These are phyloP conservation scores for Cheirogaleus major DNA, from an alignment of 2,797 vertebrate genomes.

Conservation along the genomic window DNA sequence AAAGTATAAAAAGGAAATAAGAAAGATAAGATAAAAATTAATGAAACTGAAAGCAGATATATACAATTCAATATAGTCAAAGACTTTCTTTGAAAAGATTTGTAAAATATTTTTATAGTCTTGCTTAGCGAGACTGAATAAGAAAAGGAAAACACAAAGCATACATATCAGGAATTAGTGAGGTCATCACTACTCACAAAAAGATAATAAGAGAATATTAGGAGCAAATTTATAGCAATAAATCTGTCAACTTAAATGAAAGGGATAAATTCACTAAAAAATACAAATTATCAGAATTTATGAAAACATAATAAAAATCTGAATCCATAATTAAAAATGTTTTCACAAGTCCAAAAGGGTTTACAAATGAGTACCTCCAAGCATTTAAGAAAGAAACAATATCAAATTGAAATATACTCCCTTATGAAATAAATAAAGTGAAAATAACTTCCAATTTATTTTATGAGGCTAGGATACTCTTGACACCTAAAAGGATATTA, in stretches of 20 bases:
- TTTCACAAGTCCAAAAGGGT: neutral
- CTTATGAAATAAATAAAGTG: neutral
- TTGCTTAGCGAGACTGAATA: neutral
- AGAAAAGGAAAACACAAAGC: neutral
- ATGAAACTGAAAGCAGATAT: neutral
- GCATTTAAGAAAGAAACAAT: neutral
- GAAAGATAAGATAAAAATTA: constrained; percentile 33
- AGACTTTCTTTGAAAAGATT: neutral
- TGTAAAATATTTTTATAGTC: neutral
- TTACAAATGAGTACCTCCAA: neutral
- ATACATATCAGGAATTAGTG: constrained; percentile 8
- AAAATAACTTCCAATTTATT: neutral
- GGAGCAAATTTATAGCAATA: neutral
- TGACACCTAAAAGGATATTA: neutral
- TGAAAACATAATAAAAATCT: neutral
- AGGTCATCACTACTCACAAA: neutral
- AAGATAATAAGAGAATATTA: constrained; percentile 22
- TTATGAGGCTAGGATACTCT: neutral
- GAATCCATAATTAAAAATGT: neutral
- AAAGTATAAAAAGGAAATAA: constrained; percentile 7
- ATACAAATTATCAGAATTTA: constrained; percentile 39
- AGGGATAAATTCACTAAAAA: constrained; percentile 6
- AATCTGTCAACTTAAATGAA: constrained; percentile 17
- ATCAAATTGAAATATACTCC: neutral
- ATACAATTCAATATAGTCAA: neutral